Evolutionary conservation across 2,797 vertebrate genomes (phyloP).

Genomic region (Acrocephalus scirpaceus): DNA sequence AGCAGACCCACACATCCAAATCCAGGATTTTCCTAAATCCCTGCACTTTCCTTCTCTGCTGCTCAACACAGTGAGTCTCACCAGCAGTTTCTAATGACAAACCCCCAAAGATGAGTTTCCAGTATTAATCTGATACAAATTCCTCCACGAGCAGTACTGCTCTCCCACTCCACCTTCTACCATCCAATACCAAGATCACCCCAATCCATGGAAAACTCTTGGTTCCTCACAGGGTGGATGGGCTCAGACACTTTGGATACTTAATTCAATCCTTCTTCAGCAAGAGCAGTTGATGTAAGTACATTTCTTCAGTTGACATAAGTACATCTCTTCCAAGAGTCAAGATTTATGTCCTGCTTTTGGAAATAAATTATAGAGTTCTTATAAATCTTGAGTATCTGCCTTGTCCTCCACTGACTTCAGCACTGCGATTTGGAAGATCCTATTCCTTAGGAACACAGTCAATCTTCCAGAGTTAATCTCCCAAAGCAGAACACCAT

Average conservation of each 20-base stretch:
- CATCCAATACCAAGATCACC: background rate
- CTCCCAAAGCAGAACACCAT: background rate
- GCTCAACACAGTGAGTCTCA: background rate
- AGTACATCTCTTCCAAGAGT: background rate
- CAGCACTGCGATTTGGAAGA: background rate
- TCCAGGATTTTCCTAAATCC: background rate
- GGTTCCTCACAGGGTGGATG: background rate
- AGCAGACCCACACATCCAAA: background rate
- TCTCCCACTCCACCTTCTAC: background rate
- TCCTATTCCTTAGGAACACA: background rate
- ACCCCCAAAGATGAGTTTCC: background rate
- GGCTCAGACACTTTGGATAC: accelerated
- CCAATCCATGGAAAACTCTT: background rate
- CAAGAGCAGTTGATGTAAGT: background rate
- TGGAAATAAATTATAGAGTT: background rate
- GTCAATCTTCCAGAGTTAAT: background rate
- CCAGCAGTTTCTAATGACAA: background rate
- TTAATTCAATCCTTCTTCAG: background rate
- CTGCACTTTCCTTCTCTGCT: background rate
- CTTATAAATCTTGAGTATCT: background rate
- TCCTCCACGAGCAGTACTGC: background rate
- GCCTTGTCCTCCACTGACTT: background rate
- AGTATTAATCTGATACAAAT: background rate
- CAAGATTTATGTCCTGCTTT: background rate
- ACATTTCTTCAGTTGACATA: background rate